Evolutionary conservation across 2,113 vertebrate species (phyloP).

Genomic region (Eptesicus fuscus): DNA sequence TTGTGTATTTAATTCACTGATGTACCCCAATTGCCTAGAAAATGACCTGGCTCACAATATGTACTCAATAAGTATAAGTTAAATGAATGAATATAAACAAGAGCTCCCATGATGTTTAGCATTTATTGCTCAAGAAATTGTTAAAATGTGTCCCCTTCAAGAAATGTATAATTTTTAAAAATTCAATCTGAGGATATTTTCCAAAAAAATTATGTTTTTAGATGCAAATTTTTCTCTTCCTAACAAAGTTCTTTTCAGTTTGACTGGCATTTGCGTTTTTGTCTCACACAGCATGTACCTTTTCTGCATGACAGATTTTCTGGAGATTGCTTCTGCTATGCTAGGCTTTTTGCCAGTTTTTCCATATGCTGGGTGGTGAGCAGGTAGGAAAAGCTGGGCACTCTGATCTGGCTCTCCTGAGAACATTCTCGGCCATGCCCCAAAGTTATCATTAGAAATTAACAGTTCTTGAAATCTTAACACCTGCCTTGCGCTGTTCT

Average conservation of each 20-base stretch:
- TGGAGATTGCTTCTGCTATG: constrained; percentile 16
- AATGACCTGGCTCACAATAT: background rate
- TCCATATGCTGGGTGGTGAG: background rate
- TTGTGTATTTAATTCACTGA: background rate
- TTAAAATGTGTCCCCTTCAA: background rate
- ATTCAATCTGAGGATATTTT: background rate
- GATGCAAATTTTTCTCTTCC: background rate
- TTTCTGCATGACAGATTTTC: constrained; percentile 48
- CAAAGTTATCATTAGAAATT: background rate
- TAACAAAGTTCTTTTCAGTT: constrained; percentile 36
- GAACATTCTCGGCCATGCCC: background rate
- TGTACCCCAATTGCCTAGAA: background rate
- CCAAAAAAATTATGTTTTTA: background rate
- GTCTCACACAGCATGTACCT: constrained; percentile 30
- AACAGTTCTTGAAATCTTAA: background rate
- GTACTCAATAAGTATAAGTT: background rate
- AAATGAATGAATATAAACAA: background rate
- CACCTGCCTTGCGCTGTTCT: background rate
- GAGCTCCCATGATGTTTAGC: background rate
- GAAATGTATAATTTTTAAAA: background rate
- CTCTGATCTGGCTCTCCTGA: background rate
- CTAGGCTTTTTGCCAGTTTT: constrained; percentile 7
- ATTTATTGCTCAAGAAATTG: background rate
- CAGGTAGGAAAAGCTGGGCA: background rate
- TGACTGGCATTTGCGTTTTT: constrained; percentile 40